Evolutionary conservation across 2,888 invertebrate genomes (phyloP), one percentile per base, ranked within the genome.

Genomic region (Macaria notata): DNA sequence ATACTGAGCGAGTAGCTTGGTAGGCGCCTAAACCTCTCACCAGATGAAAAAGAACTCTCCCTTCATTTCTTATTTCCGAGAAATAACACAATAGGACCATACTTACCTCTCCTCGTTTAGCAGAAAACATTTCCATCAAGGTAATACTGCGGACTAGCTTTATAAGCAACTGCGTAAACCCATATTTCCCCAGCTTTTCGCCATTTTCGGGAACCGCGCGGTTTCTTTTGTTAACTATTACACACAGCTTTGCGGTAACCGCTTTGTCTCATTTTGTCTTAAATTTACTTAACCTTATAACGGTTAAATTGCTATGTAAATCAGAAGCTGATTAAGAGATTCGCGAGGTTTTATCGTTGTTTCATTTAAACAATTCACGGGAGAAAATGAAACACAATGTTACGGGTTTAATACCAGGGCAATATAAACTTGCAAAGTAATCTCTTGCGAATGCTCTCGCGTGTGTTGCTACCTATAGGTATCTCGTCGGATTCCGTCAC

Each of bases 401-500:
- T 36, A 48, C 30, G 36, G 46, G 46, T 53, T 49, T 53, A 57
- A 57, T 49, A 46, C 31, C 30, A 49, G 36, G 33, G 38, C 41
- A 42, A 49, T 53, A 58, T 50, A 59, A 59, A 48, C 50, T 50
- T 47, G 51, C 51, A 43, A 9, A 31, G 59, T 51, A 55, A 59
- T 55, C 48, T 46, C 47, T 8, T 36, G 47, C 54, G 48, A 44
- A 54, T 44, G 44, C 50, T 53, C 52, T 56, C 49, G 44, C 57
- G 55, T 60, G 62, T 59, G 56, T 19, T 19, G 19, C 19, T 19
- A 19, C 19, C 19, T 19, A 19, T 63, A 49, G 53, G 57, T 44
- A 36, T 36, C 5, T 36, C 33, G 33, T 38, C 57, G 66, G 61
- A 75, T 75, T 75, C 76, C 71, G 63, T 63, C 72, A 65, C 72